Base-by-base conservation (phyloP, 2,888 invertebrate genomes). In the Phortica okadai region DNA sequence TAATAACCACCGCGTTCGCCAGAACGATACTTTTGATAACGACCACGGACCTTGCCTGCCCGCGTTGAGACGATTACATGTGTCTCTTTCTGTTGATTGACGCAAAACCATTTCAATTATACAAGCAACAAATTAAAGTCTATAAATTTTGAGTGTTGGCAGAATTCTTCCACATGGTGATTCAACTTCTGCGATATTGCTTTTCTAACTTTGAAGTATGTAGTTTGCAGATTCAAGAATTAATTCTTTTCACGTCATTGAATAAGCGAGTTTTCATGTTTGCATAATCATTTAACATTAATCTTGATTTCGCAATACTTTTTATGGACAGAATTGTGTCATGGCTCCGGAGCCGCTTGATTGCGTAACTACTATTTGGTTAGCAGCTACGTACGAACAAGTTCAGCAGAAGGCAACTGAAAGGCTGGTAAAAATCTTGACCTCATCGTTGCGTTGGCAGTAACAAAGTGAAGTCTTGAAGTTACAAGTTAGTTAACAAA, bases 1-100 rank as follows among this genome's bases (percentile, higher is more conserved):
- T 89, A 92, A 79, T 91, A 92, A 7, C 89, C 90, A 1, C 92
- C 91, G 11, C 86, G 79, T 62, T 88, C 89, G 2, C 92, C 92
- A 0, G 91, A 91, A 64, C 91, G 89, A 76, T 90, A 92, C 45
- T 89, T 87, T 76, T 91, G 90, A 75, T 85, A 90, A 66, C 90
- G 87, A 2, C 91, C 91, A 7, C 92, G 86, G 45, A 92, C 78
- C 82, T 88, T 89, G n/a, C 91, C 91, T 69, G 87, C 78, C 5
- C 88, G 85, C 11, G 91, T 91, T 74, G 81, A 85, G 11, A 91
- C 88, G 64, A 92, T 84, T 33, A 92, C 89, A 75, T 90, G 88
- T 6, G 89, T 86, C 75, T 91, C 91, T 82, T 91, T 91, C 91
- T 91, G 79, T 76, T 50, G 25, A 69, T 69, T 69, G n/a, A 21